Evolutionary conservation across 2,113 vertebrate genomes (phyloP), one percentile per base, ranked within the genome.

Genomic region (Orthonyx spaldingii): DNA sequence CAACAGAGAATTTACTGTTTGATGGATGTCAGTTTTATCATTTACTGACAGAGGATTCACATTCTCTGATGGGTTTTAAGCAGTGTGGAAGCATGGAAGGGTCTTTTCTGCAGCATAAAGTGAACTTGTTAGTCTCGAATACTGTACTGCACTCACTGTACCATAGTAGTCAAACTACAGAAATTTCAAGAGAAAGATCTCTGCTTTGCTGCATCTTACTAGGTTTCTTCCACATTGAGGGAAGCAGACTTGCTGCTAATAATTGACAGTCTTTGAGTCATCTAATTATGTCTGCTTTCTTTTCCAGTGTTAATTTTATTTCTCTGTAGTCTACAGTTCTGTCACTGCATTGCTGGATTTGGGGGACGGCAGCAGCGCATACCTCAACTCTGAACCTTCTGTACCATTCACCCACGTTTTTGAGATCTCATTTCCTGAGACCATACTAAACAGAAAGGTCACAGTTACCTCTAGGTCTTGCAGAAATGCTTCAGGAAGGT

Each of bases 1-100:
- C n/a, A 89, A 49, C 76, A 84, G 84, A 87, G 84, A 77, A 94
- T 77, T 68, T 74, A 11, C 64, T 84, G n/a, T 95, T 93, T 95
- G 95, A 94, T 94, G 71, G 72, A 70, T 95, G 63, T 82, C 78
- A 61, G 55, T 82, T 90, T 88, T 90, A 72, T 84, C 85, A 60
- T 93, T 90, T 95, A 88, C 61, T 88, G 92, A 69, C 64, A 84
- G 71, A 93, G 37, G 80, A 80, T 86, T 96, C 83, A 88, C 23
- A 12, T 92, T 86, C 59, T 94, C 37, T 90, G 66, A 46, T 72
- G 46, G 75, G 55, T 90, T 95, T 46, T 69, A 53, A 93, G 71
- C 66, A 33, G 68, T 70, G 46, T 50, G 50, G 76, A 65, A 39
- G 23, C 85, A 50, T 46, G 23, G 41, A 53, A 83, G 37, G 23